These are phyloP conservation scores for Azemiops feae DNA, from an alignment of 2,113 vertebrate genomes.

Conservation along the genomic window DNA sequence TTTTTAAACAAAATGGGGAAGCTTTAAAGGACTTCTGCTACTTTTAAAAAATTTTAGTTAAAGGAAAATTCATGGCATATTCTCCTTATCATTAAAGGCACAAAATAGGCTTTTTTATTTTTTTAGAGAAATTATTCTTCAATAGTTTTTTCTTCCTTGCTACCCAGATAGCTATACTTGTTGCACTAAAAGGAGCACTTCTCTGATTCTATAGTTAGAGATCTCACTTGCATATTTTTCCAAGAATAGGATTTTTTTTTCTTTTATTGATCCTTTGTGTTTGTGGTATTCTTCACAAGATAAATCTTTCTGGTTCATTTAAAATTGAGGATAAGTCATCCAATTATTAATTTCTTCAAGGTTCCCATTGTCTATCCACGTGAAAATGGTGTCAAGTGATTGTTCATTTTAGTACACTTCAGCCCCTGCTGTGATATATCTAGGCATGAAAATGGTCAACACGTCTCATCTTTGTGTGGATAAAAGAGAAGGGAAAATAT, in stretches of 20 bases:
- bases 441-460: neutral
- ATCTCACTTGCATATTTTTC: neutral
- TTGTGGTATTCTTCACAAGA: neutral
- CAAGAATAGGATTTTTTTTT: neutral
- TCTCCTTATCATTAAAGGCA: neutral
- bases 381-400: neutral
- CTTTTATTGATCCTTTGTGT: neutral
- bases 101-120: neutral
- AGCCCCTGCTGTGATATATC: neutral
- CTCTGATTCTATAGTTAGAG: neutral
- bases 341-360: conserved; percentile 2
- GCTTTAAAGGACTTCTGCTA: neutral
- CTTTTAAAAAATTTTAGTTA: neutral
- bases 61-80: neutral
- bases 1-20: neutral
- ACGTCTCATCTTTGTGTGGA: neutral
- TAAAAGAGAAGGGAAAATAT: neutral
- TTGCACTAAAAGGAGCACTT: neutral
- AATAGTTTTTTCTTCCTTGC: neutral
- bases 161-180: neutral
- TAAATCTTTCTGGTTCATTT: neutral
- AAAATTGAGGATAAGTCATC: conserved; percentile 8
- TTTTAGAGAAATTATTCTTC: neutral
- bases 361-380: neutral
- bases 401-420: neutral